Evolutionary conservation across 2,888 invertebrate genomes (phyloP), one percentile per base, ranked within the genome.

Genomic region (Callyntrura sp.): DNA sequence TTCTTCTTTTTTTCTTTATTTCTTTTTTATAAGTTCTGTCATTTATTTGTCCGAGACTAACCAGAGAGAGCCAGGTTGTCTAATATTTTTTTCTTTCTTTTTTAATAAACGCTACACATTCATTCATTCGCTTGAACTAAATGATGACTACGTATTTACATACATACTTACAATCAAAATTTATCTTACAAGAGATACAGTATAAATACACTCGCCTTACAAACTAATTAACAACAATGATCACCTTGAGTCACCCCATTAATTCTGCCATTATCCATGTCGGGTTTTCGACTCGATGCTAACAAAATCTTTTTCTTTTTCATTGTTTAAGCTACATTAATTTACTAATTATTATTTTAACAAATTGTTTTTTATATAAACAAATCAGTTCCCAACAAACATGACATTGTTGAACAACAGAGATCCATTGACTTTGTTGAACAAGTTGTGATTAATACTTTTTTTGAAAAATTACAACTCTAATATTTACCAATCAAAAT

Each of bases 401-500:
- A 28, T 57, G 55, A 79, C 28, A 68, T 87, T 51, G 65, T 79
- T 89, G 89, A 89, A 85, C 89, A 89, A 89, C 85, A 79, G 89
- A 89, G 89, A 89, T 89, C 89, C 85, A 81, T 79, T 65, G 70
- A 89, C 85, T 85, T 85, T 89, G 89, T 89, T 89, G 89, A 89
- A 85, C 85, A 60, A 81, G 88, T 76, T 84, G n/a, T n/a, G 43
- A 78, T 28, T 57, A 79, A 79, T 79, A 79, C 79, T 79, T 82
- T 79, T 6, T 45, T 48, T 62, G 23, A 60, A 60, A 81, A 35
- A 4, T 23, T 82, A 23, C 25, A 57, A 12, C 12, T 35, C 2
- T 6, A 35, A 6, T n/a, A n/a, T 45, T 45, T 43, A 70, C n/a
- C 43, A 70, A 70, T 70, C 70, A 70, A 70, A 62, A 62, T 68